A percentile compares a stretch with the other conserved stretches of the same genome.
phyloP scores from a whole-genome alignment of 2,113 vertebrate genomes.

The western clawed frog (Xenopus tropicalis) region UCB_Xtro_10.0 CM004446.2:57744501-57745000 shows the following conservation, averaged over 20 bases:
- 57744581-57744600: slow-evolving; percentile 19
- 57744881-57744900: neutral
- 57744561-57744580: slow-evolving; percentile 25
- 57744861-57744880: neutral
- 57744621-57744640: slow-evolving; percentile 16
- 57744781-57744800: neutral
- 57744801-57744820: neutral
- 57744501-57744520: neutral
- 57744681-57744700: slow-evolving; percentile 31
- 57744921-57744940: neutral
- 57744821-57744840: neutral
- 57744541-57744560: slow-evolving; percentile 4
- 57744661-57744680: slow-evolving; percentile 29
- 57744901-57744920: neutral
- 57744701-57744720: slow-evolving; percentile 19
- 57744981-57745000: neutral
- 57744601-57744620: slow-evolving; percentile 23
- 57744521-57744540: slow-evolving; percentile 15
- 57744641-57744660: slow-evolving; percentile 16
- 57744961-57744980: neutral
- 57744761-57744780: neutral
- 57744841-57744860: slow-evolving; percentile 9
- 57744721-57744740: slow-evolving; percentile 12
- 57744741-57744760: neutral
- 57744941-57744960: neutral